These are phyloP conservation scores for Agrotis clavis DNA, from an alignment of 2,888 invertebrate species.

Conservation along the genomic window DNA sequence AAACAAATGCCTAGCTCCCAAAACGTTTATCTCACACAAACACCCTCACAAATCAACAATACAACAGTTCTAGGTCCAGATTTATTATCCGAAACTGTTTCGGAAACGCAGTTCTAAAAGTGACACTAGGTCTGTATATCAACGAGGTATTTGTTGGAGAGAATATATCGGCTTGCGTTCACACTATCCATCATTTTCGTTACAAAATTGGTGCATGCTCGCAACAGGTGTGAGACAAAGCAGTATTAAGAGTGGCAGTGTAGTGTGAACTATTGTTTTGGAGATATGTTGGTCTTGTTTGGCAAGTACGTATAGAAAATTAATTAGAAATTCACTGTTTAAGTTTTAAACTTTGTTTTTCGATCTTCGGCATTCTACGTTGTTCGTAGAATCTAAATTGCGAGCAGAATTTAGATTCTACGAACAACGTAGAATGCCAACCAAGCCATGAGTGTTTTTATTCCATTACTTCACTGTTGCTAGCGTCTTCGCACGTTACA, in stretches of 20 bases:
- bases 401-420: no score
- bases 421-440: no score
- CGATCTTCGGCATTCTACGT: no score
- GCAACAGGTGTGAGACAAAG: conserved; percentile 65
- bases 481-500: no score
- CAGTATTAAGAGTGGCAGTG: conserved; percentile 22
- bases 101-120: conserved; percentile 42
- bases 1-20: conserved; percentile 30
- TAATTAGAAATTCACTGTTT: no score
- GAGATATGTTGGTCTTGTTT: no score
- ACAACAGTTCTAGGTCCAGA: conserved; percentile 29
- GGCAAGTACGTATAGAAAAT: no score
- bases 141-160: conserved; percentile 39
- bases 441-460: no score
- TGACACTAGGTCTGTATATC: conserved; percentile 49
- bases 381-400: no score
- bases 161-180: conserved; percentile 50
- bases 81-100: conserved; percentile 58
- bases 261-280: conserved; percentile 34
- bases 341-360: no score
- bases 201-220: conserved; percentile 54
- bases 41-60: conserved; percentile 56
- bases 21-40: conserved; percentile 51
- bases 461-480: no score
- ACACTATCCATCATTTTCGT: conserved; percentile 63